Conservation (phyloP, 2,113 vertebrate species). For the Deroptyus accipitrinus region DNA sequence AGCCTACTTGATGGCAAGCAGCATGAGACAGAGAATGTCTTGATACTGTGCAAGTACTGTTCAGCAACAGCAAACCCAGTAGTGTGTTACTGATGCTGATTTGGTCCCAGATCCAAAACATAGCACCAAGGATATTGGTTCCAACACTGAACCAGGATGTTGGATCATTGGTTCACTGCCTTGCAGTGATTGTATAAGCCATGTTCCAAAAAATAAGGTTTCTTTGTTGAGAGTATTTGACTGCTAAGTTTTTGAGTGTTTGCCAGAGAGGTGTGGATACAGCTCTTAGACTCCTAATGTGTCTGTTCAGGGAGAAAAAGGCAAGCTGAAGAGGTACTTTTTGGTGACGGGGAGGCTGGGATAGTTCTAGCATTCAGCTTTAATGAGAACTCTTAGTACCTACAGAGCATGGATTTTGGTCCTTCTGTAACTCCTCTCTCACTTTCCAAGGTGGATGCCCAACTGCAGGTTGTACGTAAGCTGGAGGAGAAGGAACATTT, state of each 20-base stretch:
- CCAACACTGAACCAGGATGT: background rate
- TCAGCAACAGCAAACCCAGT: background rate
- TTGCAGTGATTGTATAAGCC: background rate
- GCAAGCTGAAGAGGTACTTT: background rate
- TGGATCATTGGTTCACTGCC: background rate
- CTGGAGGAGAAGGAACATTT: constrained; percentile 96
- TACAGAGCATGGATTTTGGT: background rate
- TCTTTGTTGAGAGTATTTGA: background rate
- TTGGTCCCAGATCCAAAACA: background rate
- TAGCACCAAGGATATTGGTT: background rate
- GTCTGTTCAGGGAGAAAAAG: background rate
- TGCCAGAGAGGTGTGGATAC: background rate
- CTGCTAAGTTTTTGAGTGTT: background rate
- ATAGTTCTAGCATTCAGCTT: background rate
- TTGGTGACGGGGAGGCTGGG: background rate
- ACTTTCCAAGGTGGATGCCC: constrained; percentile 87
- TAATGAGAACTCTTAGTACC: background rate
- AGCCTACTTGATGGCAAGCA: background rate
- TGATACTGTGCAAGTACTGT: background rate
- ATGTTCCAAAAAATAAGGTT: background rate
- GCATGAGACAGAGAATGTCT: background rate
- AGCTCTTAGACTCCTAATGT: background rate
- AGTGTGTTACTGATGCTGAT: background rate
- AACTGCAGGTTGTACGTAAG: constrained; percentile 93
- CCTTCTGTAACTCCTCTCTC: background rate